Percentiles rank a stretch among this genome's conserved stretches.
Conservation (phyloP, 2,797 vertebrate species). For the Bothrops alternatus region DNA sequence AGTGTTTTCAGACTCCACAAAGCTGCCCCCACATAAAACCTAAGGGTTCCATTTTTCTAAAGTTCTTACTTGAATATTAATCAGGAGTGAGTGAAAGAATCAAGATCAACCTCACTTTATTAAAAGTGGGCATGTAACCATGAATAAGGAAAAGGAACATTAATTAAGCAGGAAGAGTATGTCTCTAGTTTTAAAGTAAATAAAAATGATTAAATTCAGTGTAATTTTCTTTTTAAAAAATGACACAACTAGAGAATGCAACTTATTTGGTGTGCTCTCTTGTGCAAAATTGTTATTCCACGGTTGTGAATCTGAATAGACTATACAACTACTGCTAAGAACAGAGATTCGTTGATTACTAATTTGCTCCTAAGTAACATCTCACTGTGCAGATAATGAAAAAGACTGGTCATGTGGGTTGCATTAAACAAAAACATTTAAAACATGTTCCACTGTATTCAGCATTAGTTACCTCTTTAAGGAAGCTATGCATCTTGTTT, state of each 20-base stretch:
- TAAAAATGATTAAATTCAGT: neutral
- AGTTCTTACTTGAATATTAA: constrained; percentile 13
- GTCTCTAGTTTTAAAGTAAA: neutral
- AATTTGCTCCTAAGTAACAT: constrained; percentile 5
- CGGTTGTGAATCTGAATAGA: neutral
- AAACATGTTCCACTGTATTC: neutral
- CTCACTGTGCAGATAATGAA: neutral
- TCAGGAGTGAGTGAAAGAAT: constrained; percentile 47
- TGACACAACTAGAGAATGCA: constrained; percentile 1
- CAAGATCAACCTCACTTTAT: constrained; percentile 13
- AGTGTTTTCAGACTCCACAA: neutral
- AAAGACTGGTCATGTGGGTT: neutral
- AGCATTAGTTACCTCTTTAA: neutral
- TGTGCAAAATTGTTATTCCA: neutral
- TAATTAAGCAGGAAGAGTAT: constrained; percentile 9
- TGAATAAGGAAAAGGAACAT: constrained; percentile 14
- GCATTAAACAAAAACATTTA: neutral
- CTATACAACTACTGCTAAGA: neutral
- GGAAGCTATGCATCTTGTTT: neutral
- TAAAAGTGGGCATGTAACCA: constrained; percentile 23
- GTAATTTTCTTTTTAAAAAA: neutral
- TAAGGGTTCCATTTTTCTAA: neutral
- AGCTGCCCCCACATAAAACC: neutral
- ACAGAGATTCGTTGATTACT: neutral
- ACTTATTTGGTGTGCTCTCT: neutral